A percentile compares a stretch with the other conserved stretches of the same genome.
Conservation (phyloP, 2,113 vertebrate species). For the Sturnira hondurensis region DNA sequence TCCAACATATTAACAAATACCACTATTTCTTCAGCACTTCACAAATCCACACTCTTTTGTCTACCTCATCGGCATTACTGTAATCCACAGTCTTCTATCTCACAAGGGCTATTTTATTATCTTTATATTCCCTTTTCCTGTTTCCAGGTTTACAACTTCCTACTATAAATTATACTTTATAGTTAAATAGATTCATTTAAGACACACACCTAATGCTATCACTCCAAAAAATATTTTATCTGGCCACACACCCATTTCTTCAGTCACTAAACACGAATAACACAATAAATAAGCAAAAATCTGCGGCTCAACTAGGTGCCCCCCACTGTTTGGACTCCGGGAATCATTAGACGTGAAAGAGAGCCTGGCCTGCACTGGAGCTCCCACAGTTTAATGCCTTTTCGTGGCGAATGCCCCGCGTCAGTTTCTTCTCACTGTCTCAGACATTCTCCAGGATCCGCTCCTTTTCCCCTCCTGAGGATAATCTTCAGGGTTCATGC, state of each 20-base stretch:
- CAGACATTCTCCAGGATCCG: neutral
- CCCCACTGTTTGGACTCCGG: neutral
- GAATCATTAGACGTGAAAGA: neutral
- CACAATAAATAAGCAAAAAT: neutral
- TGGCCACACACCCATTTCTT: neutral
- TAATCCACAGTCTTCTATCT: neutral
- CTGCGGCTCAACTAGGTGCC: neutral
- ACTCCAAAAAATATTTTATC: neutral
- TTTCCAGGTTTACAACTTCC: neutral
- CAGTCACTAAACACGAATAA: neutral
- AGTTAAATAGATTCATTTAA: neutral
- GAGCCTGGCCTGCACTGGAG: neutral
- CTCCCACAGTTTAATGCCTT: neutral
- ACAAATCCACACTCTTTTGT: neutral
- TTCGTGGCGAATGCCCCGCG: neutral
- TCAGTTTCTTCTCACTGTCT: neutral
- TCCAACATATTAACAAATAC: neutral
- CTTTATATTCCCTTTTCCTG: neutral
- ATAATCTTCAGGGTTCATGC: neutral
- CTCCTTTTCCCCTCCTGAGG: neutral
- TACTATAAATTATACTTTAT: neutral
- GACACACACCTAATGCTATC: neutral
- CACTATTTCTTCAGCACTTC: neutral
- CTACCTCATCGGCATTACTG: neutral
- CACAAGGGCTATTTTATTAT: neutral